These are phyloP conservation scores for Quadroppia sp. DNA, from an alignment of 2,888 invertebrate species.

Conservation along the genomic window DNA sequence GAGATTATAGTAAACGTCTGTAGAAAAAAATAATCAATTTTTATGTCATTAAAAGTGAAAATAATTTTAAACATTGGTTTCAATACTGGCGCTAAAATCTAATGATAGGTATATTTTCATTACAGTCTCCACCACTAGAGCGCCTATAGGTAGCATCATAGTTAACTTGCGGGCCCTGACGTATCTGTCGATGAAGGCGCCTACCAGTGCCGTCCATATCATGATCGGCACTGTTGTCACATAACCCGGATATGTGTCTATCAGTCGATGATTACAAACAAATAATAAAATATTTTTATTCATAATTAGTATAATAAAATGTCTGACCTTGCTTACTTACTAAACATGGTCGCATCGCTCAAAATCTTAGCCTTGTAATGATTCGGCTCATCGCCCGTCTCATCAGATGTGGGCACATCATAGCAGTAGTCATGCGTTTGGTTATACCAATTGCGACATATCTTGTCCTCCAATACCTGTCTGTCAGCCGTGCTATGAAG, in stretches of 20 bases:
- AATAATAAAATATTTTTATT: too few species aligned
- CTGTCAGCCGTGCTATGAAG: constrained; percentile 1
- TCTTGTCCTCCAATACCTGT: constrained; percentile 33
- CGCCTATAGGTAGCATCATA: not conserved
- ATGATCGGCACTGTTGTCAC: not conserved
- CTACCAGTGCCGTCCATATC: not conserved
- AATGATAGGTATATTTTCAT: not conserved
- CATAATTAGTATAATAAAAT: too few species aligned
- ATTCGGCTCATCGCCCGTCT: constrained; percentile 45
- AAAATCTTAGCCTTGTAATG: not conserved
- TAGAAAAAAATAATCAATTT: not conserved
- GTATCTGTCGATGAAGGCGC: constrained; percentile 2
- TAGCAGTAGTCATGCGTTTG: not conserved
- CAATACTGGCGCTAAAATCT: not conserved
- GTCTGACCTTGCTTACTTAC: too few species aligned
- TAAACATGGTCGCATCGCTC: not conserved
- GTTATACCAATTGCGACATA: constrained; percentile 25
- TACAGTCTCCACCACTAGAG: not conserved
- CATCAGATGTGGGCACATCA: constrained; percentile 8
- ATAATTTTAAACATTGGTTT: not conserved
- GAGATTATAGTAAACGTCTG: not conserved
- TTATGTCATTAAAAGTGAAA: not conserved
- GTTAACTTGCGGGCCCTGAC: not conserved
- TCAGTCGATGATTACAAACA: not conserved
- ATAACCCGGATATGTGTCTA: not conserved